Conservation (phyloP, 2,888 invertebrate genomes). For the Torymus texanus region DNA sequence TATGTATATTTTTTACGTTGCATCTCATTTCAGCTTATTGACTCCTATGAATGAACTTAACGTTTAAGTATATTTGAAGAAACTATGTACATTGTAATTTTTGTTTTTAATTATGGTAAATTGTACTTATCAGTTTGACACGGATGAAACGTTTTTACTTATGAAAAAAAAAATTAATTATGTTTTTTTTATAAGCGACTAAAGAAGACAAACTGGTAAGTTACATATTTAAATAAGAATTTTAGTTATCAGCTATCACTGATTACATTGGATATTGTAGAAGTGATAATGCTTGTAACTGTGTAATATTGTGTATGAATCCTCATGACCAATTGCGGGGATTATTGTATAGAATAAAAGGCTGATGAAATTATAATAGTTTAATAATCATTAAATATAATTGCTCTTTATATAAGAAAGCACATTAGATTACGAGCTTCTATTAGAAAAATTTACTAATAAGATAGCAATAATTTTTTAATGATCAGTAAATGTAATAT, state of each 20-base stretch:
- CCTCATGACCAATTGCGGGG: slow-evolving; percentile 46
- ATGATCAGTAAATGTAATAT: slow-evolving; percentile 48
- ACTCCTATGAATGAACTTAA: slow-evolving; percentile 26
- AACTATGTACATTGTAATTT: slow-evolving; percentile 45
- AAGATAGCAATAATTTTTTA: slow-evolving; percentile 38
- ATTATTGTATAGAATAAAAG: slow-evolving; percentile 61
- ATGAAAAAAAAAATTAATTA: slow-evolving; percentile 16
- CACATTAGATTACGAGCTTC: slow-evolving; percentile 43
- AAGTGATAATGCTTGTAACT: slow-evolving; percentile 31
- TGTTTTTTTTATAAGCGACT: slow-evolving; percentile 23
- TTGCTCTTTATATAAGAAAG: slow-evolving; percentile 47
- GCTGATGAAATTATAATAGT: slow-evolving; percentile 60
- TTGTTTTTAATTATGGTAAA: slow-evolving; percentile 12
- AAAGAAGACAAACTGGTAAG: slow-evolving; percentile 47
- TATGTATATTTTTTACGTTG: slow-evolving; percentile 46
- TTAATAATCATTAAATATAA: slow-evolving; percentile 40
- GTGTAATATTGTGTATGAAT: slow-evolving; percentile 48
- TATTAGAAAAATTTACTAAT: slow-evolving; percentile 48
- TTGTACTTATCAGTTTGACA: slow-evolving; percentile 51
- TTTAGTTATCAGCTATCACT: slow-evolving; percentile 39
- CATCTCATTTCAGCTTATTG: slow-evolving; percentile 37
- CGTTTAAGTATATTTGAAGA: slow-evolving; percentile 3
- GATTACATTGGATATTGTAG: slow-evolving; percentile 28
- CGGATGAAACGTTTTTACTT: slow-evolving; percentile 21
- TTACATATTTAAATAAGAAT: slow-evolving; percentile 48